Evolutionary conservation across 2,797 vertebrate genomes (phyloP).

Genomic region (Nannoperca obscura): DNA sequence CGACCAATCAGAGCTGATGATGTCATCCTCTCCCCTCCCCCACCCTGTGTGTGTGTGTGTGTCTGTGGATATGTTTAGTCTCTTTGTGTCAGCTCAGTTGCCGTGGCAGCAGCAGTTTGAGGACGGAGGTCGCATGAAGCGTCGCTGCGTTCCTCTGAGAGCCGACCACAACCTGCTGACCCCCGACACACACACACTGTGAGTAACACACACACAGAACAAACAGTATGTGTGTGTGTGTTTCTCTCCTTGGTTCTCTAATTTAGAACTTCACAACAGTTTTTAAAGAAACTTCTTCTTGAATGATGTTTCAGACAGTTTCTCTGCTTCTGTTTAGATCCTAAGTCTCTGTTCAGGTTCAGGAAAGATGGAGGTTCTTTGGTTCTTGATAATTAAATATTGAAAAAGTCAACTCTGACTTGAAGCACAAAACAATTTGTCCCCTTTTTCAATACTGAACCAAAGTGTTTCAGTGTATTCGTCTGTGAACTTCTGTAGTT

Average conservation of each 20-base stretch:
- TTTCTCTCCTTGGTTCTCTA: neutral
- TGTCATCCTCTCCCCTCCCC: constrained; percentile 66
- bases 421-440: neutral
- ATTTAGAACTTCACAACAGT: neutral
- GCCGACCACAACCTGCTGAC: constrained; percentile 92
- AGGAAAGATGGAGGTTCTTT: neutral
- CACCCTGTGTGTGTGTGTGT: constrained; percentile 26
- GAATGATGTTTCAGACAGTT: neutral
- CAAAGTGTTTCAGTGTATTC: neutral
- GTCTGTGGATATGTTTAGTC: constrained; percentile 66
- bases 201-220: constrained; percentile 53
- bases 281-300: too few species aligned
- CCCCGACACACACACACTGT: constrained; percentile 73
- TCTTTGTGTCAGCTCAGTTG: constrained; percentile 76
- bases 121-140: constrained; percentile 90
- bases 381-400: neutral
- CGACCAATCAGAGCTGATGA: constrained; percentile 68
- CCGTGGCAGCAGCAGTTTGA: constrained; percentile 70
- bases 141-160: constrained; percentile 89
- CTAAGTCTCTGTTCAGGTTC: neutral
- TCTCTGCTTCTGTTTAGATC: neutral
- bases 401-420: neutral
- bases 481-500: neutral
- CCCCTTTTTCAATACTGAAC: too few species aligned
- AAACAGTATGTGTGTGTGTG: too few species aligned